These are phyloP conservation scores for Meandrina meandrites DNA, from an alignment of 92 coral and sea anemone species.

Conservation along the genomic window DNA sequence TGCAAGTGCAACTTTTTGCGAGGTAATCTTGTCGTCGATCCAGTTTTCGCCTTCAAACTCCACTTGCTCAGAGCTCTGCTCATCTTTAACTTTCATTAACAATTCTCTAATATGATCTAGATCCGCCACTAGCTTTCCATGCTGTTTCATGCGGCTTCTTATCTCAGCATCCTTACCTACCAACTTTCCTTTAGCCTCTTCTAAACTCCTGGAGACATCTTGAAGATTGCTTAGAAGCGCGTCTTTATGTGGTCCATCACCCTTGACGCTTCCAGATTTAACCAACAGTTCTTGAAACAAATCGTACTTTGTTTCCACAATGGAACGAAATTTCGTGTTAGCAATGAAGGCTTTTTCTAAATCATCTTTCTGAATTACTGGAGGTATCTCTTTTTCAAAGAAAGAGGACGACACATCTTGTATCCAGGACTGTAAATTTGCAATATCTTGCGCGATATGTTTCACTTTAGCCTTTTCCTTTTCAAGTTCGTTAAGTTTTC, in stretches of 20 bases:
- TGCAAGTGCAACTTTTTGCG: constrained; percentile 10
- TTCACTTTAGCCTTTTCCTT: constrained; percentile 34
- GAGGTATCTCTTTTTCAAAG: neutral
- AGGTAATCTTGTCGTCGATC: constrained; percentile 30
- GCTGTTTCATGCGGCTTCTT: constrained; percentile 38
- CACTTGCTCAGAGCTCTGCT: constrained; percentile 23
- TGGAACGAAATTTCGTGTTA: constrained; percentile 15
- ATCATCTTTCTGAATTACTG: constrained; percentile 7
- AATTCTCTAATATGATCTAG: constrained; percentile 28
- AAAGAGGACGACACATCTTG: constrained; percentile 5
- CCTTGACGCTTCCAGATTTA: constrained; percentile 20
- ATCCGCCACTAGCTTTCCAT: constrained; percentile 32
- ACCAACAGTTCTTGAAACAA: constrained; percentile 5
- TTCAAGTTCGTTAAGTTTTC: constrained; percentile 54
- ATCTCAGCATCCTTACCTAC: constrained; percentile 25
- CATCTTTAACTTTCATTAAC: constrained; percentile 26
- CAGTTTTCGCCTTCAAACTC: constrained; percentile 45
- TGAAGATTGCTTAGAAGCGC: constrained; percentile 25
- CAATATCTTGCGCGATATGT: constrained; percentile 34
- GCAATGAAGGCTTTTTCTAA: constrained; percentile 26
- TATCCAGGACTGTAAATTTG: constrained; percentile 49
- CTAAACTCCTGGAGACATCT: constrained; percentile 42
- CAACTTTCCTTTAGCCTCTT: constrained; percentile 39
- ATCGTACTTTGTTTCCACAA: constrained; percentile 5
- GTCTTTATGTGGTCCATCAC: constrained; percentile 15